These are phyloP conservation scores for Tipula helvola DNA, from an alignment of 2,888 invertebrate genomes.

Conservation along the genomic window DNA sequence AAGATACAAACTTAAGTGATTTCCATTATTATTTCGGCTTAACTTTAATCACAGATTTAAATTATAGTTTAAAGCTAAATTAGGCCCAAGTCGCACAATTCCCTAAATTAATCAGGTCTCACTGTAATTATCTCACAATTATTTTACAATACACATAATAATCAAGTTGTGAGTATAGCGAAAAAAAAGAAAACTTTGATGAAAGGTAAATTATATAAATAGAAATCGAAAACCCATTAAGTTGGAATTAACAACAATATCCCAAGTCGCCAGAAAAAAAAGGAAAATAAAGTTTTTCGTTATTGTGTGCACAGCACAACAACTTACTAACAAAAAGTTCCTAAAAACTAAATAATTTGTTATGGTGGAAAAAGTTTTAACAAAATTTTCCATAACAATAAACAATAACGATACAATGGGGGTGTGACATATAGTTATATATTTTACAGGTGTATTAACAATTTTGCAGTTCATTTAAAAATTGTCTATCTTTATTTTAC, in stretches of 20 bases:
- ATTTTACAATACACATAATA: neutral
- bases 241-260: neutral
- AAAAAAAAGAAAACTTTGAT: neutral
- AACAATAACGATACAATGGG: too few species aligned
- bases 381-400: neutral
- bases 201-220: neutral
- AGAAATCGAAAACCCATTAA: neutral
- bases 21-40: too few species aligned
- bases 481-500: neutral
- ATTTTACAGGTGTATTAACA: neutral
- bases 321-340: neutral
- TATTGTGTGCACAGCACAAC: neutral
- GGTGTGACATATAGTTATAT: neutral
- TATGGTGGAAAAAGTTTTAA: neutral
- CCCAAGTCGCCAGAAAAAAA: neutral
- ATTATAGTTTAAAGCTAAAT: too few species aligned
- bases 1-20: too few species aligned
- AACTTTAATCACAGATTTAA: too few species aligned
- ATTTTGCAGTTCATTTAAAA: neutral
- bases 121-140: too few species aligned
- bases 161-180: too few species aligned
- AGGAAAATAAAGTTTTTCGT: neutral
- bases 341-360: neutral
- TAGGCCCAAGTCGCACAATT: too few species aligned
- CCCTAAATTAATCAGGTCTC: too few species aligned